Evolutionary conservation across 2,888 invertebrate species (phyloP).

Genomic region (Drosophila robusta): DNA sequence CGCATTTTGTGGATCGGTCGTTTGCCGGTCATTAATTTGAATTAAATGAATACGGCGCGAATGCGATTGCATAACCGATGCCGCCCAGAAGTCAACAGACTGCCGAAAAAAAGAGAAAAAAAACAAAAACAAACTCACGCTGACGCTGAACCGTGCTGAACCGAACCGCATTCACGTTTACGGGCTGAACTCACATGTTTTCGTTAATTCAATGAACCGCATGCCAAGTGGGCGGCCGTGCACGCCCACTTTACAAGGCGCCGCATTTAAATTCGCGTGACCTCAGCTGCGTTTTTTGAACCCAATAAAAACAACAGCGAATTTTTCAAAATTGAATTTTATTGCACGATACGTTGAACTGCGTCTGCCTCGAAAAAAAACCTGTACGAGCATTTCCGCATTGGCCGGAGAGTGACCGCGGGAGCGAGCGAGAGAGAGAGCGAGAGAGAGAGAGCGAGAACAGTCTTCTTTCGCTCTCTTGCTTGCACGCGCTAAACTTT

Average conservation of each 20-base stretch:
- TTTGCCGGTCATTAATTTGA: constrained; percentile 41
- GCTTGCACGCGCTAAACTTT: constrained; percentile 59
- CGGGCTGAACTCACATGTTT: constrained; percentile 14
- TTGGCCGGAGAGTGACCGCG: too few relatives aligned
- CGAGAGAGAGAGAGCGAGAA: constrained; percentile 8
- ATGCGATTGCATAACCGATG: constrained; percentile 42
- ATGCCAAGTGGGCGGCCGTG: constrained; percentile 17
- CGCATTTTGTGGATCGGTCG: constrained; percentile 33
- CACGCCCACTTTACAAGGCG: constrained; percentile 73
- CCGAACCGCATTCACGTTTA: constrained; percentile 15
- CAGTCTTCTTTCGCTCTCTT: constrained; percentile 21
- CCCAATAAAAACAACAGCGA: constrained; percentile 45
- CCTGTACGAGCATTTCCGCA: constrained; percentile 79
- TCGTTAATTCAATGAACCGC: constrained; percentile 25
- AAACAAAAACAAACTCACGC: neutral
- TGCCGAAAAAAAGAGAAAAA: neutral
- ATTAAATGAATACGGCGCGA: constrained; percentile 29
- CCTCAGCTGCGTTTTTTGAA: constrained; percentile 79
- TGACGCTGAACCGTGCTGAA: constrained; percentile 5
- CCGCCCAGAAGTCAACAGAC: constrained; percentile 23
- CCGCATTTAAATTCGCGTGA: constrained; percentile 52
- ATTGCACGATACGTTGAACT: constrained; percentile 75
- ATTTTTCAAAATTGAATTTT: constrained; percentile 57
- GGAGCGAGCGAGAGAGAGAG: constrained; percentile 8
- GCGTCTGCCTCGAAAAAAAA: constrained; percentile 52